These are phyloP conservation scores for Leptopterna dolabrata DNA, from an alignment of 2,888 invertebrate species.

Conservation along the genomic window DNA sequence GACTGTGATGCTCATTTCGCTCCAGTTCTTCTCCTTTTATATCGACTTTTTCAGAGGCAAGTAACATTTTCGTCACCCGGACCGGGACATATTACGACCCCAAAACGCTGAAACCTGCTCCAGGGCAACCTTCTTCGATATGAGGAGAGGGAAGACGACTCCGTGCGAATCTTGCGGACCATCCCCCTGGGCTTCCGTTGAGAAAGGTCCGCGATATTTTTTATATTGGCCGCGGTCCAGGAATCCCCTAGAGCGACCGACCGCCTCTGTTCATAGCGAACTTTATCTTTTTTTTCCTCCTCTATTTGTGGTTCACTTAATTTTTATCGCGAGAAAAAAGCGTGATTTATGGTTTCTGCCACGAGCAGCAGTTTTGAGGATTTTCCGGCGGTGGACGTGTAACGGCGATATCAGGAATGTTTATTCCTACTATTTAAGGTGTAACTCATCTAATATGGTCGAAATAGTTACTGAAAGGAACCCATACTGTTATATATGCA, in stretches of 20 bases:
- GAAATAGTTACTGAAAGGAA: no score
- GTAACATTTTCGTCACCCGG: conserved; percentile 16
- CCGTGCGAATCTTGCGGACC: background rate
- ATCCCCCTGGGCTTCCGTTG: background rate
- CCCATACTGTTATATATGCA: no score
- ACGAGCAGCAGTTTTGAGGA: no score
- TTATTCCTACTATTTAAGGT: no score
- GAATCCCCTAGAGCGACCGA: background rate
- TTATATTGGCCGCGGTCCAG: conserved; percentile 22
- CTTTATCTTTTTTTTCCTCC: background rate
- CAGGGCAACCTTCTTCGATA: conserved; percentile 10
- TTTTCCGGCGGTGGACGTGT: no score
- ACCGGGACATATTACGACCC: background rate
- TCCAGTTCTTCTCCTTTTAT: conserved; percentile 13
- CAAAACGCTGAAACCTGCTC: conserved; percentile 14
- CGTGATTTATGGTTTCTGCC: background rate
- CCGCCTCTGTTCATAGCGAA: background rate
- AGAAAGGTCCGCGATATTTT: conserved; percentile 9
- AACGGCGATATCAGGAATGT: no score
- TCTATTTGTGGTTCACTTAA: background rate
- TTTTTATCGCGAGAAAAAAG: background rate
- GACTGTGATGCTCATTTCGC: background rate
- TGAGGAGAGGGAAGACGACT: background rate
- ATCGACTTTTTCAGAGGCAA: conserved; percentile 31
- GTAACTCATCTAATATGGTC: no score